Base-by-base conservation (phyloP, 2,797 vertebrate genomes). In the Sylvilagus floridanus region DNA sequence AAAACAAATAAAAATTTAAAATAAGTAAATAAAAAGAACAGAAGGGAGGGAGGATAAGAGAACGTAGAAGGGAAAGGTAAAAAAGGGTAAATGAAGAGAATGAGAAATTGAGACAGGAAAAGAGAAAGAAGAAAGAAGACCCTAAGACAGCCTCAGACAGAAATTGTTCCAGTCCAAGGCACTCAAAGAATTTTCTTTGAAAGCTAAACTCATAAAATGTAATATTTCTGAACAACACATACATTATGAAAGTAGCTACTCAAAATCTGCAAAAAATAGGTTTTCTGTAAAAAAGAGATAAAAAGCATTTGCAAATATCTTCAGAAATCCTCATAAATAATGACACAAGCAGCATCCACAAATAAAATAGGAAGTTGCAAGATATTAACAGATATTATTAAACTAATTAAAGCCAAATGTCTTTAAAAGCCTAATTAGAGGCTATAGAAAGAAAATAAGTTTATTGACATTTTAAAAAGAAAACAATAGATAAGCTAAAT, bases 151-250 rank as follows among this genome's bases (percentile, higher is more conserved):
- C 0, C 22, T 84, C 7, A 77, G 30, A 85, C 22, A 85, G n/a
- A 91, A 72, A 65, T 19, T 65, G 14, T 72, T 12, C 2, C 8
- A 21, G 35, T 22, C 4, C 1, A 62, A 72, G 22, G 2, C 21
- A n/a, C 50, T 71, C 50, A 66, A 87, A 87, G n/a, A 92, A 63
- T n/a, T 3, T 47, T 75, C 47, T 82, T 90, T 85, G n/a, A 22
- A 84, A 85, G 26, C 52, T 89, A 79, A 95, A 5, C 6, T 77
- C 32, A 90, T n/a, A 96, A 77, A 47, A 26, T 28, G 50, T 54
- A 81, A 68, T 66, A 32, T 84, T 77, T 87, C 73, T 54, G 32
- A 52, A 78, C 60, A 84, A 85, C 37, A 81, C 37, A 68, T 93
- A 47, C 12, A 32, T 13, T 22, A 35, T 37, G 19, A 26, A 96